A percentile compares a stretch with the other conserved stretches of the same genome.
Evolutionary conservation across 2,888 invertebrate species (phyloP).

Genomic region (Cinara cedri): DNA sequence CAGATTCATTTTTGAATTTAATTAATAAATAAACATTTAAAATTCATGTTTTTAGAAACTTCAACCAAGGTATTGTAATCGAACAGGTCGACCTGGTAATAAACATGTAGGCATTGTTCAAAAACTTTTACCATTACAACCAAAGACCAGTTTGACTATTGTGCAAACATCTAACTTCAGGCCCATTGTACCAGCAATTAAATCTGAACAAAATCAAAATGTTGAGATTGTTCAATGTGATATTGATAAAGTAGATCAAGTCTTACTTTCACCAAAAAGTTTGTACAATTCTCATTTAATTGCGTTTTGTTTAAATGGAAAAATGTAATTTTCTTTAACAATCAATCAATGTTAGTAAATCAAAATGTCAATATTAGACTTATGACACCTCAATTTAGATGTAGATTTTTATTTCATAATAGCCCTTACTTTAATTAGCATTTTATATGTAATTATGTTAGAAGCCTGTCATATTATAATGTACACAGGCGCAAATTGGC

Average conservation of each 20-base stretch:
- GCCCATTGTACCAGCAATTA: constrained; percentile 42
- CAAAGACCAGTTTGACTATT: constrained; percentile 63
- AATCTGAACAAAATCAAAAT: not conserved
- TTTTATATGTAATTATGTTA: too few relatives aligned
- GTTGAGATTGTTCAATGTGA: not conserved
- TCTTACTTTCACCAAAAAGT: constrained; percentile 21
- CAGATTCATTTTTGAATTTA: not conserved
- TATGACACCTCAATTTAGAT: too few relatives aligned
- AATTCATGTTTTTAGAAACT: constrained; percentile 63
- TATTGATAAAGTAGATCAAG: constrained; percentile 22
- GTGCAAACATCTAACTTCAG: constrained; percentile 50
- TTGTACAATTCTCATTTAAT: not conserved
- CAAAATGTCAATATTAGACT: too few relatives aligned
- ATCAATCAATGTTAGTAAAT: too few relatives aligned
- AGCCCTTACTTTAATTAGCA: too few relatives aligned
- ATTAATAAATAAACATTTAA: not conserved
- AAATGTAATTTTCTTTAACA: not conserved
- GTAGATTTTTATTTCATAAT: too few relatives aligned
- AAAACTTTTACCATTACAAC: constrained; percentile 73
- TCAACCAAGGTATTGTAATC: constrained; percentile 64
- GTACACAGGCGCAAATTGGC: too few relatives aligned
- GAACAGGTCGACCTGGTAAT: constrained; percentile 63
- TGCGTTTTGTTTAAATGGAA: not conserved
- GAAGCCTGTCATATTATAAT: too few relatives aligned
- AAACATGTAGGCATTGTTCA: constrained; percentile 74